Conservation (phyloP, 2,797 vertebrate genomes). For the Eulemur rubriventer region DNA sequence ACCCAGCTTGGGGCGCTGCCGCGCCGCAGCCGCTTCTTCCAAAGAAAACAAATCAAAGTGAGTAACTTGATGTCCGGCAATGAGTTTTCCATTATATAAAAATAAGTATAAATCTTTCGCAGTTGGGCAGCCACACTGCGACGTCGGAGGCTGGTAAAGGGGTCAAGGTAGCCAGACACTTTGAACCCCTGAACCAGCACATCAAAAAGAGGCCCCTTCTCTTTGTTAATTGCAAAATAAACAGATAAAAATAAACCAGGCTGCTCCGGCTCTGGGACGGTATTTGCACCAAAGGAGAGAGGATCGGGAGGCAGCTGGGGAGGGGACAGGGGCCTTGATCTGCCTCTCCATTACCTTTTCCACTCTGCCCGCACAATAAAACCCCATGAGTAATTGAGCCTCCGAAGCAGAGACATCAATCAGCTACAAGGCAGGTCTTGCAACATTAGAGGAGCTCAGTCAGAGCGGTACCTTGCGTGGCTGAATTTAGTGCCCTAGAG, state of each 20-base stretch:
- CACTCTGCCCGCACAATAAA: neutral
- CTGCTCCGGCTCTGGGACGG: neutral
- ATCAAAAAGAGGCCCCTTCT: conserved; percentile 37
- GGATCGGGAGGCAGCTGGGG: neutral
- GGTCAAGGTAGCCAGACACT: conserved; percentile 49
- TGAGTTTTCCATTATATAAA: conserved; percentile 77
- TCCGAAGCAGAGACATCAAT: neutral
- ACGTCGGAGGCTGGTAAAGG: neutral
- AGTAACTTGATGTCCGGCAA: conserved; percentile 75
- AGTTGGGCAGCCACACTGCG: neutral
- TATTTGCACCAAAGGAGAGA: neutral
- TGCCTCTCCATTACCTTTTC: neutral
- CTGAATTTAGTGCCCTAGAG: neutral
- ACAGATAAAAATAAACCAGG: conserved; percentile 43
- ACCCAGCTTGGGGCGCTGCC: conserved; percentile 75
- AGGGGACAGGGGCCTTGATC: neutral
- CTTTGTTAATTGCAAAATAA: conserved; percentile 65
- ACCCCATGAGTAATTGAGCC: neutral
- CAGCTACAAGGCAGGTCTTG: neutral
- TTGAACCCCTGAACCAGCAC: conserved; percentile 38
- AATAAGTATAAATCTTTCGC: conserved; percentile 74
- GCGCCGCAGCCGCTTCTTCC: conserved; percentile 65
- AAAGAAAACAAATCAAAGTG: conserved; percentile 81
- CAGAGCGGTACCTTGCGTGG: neutral
- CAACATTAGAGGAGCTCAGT: neutral